phyloP scores from a whole-genome alignment of 1,140 invertebrate genomes.

The Chelonus insularis region DNA sequence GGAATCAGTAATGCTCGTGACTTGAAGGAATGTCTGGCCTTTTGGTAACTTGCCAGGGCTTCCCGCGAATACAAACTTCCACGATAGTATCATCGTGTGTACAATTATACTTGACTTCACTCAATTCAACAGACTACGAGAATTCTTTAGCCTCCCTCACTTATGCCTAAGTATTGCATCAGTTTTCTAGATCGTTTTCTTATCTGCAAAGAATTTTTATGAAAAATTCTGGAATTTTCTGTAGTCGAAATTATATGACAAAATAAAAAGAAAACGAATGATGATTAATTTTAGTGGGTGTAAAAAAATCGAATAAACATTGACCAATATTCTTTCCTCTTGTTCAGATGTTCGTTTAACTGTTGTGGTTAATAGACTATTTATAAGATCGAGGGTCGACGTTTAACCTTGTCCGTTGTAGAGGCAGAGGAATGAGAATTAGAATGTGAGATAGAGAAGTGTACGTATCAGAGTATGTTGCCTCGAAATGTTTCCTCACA shows the following conservation, averaged over 20 bases:
- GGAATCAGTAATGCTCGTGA: conserved; percentile 28
- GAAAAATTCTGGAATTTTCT: too few species aligned
- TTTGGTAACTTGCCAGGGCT: conserved; percentile 23
- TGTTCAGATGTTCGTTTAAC: not conserved
- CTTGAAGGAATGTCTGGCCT: conserved; percentile 20
- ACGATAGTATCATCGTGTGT: not conserved
- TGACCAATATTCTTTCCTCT: too few species aligned
- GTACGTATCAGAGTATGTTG: not conserved
- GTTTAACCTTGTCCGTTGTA: conserved; percentile 50
- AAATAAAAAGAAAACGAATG: too few species aligned
- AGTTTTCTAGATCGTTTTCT: too few species aligned
- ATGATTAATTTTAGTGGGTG: too few species aligned
- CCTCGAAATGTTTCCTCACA: conserved; percentile 13
- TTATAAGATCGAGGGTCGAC: conserved; percentile 50
- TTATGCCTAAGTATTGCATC: too few species aligned
- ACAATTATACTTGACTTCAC: not conserved
- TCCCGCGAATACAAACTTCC: conserved; percentile 24
- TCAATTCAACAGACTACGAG: not conserved
- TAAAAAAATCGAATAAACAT: too few species aligned
- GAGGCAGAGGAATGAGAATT: conserved; percentile 27
- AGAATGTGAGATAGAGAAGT: not conserved
- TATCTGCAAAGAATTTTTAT: too few species aligned
- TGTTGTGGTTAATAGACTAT: conserved; percentile 37
- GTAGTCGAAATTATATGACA: too few species aligned
- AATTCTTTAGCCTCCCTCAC: not conserved